A percentile compares a stretch with the other conserved stretches of the same genome.
phyloP scores from a whole-genome alignment of 2,113 vertebrate species.

The Dinomys branickii region DNA sequence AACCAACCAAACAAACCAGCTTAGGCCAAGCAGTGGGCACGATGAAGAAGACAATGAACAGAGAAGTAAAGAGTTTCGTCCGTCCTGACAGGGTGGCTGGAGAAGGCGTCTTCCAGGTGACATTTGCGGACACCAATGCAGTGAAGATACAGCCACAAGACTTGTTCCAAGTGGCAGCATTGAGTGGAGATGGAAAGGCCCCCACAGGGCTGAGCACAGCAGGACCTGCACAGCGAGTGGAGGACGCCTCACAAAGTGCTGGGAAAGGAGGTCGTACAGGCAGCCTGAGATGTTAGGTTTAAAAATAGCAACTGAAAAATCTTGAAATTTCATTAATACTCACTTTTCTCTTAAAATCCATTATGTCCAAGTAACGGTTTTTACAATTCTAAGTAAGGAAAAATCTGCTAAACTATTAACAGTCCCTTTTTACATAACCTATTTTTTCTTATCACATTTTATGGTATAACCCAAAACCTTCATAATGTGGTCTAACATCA shows the following conservation, averaged over 20 bases:
- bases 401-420: constrained; percentile 29
- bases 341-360: constrained; percentile 17
- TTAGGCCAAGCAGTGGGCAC: neutral
- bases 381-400: constrained; percentile 31
- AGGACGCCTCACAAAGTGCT: neutral
- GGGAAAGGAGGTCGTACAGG: neutral
- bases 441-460: neutral
- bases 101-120: neutral
- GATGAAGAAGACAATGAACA: neutral
- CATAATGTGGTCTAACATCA: constrained; percentile 6
- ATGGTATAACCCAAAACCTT: neutral
- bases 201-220: neutral
- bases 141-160: neutral
- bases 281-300: neutral
- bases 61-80: neutral
- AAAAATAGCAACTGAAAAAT: constrained; percentile 4
- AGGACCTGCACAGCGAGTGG: neutral
- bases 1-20: neutral
- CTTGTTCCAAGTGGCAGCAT: neutral
- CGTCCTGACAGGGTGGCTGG: neutral
- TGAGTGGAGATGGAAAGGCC: neutral
- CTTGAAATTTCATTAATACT: constrained; percentile 10
- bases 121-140: neutral
- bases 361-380: constrained; percentile 12
- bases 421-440: constrained; percentile 16